Conservation (phyloP, 2,797 vertebrate genomes). For the Kryptolebias ocellatus region DNA sequence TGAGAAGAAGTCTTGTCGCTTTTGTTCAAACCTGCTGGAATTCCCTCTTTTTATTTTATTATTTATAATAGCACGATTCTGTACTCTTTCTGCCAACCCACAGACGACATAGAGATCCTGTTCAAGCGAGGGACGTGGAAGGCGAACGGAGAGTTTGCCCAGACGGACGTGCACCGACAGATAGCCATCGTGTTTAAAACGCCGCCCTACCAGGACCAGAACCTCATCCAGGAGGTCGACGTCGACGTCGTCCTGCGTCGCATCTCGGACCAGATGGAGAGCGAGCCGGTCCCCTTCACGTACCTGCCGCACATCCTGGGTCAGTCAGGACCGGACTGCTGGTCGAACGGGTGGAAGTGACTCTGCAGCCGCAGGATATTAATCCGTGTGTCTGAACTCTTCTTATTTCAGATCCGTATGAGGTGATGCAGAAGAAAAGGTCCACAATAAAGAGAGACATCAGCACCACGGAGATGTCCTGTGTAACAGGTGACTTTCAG, state of each 20-base stretch:
- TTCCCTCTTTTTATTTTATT: too few species aligned
- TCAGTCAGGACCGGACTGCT: slow-evolving; percentile 55
- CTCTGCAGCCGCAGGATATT: neutral
- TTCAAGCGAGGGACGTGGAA: slow-evolving; percentile 88
- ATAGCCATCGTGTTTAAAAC: slow-evolving; percentile 94
- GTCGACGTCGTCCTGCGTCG: slow-evolving; percentile 87
- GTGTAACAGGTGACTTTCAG: slow-evolving; percentile 64
- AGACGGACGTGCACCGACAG: slow-evolving; percentile 94
- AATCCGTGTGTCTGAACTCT: slow-evolving; percentile 4
- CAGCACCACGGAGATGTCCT: slow-evolving; percentile 70
- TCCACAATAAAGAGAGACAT: slow-evolving; percentile 71
- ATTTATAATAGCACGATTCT: neutral
- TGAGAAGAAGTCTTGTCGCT: too few species aligned
- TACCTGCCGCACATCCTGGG: slow-evolving; percentile 87
- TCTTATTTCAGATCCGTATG: slow-evolving; percentile 82
- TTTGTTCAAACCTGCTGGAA: too few species aligned
- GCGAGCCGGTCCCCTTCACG: slow-evolving; percentile 85
- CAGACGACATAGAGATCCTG: slow-evolving; percentile 93
- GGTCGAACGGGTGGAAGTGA: neutral
- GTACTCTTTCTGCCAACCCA: slow-evolving; percentile 2
- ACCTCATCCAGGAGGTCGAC: slow-evolving; percentile 83
- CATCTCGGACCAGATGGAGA: slow-evolving; percentile 91
- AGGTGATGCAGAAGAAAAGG: slow-evolving; percentile 84
- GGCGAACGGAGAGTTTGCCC: slow-evolving; percentile 90
- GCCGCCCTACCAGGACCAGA: slow-evolving; percentile 88